These are phyloP conservation scores for Orcinus orca DNA, from an alignment of 2,113 vertebrate species.

Conservation along the genomic window DNA sequence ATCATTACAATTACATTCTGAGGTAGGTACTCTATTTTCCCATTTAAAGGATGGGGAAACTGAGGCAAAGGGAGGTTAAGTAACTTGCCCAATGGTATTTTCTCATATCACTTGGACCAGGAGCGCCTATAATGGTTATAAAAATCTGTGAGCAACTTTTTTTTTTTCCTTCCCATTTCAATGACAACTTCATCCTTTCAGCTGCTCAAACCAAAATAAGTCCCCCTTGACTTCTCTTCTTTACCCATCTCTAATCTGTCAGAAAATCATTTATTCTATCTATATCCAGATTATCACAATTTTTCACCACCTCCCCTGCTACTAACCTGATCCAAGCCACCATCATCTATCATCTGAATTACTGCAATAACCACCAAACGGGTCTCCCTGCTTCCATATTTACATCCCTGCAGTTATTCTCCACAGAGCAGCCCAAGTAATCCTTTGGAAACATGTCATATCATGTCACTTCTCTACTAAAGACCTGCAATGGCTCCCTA, in stretches of 20 bases:
- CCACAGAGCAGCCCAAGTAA: neutral
- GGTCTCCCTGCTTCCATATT: neutral
- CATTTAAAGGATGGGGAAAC: neutral
- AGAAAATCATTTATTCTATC: neutral
- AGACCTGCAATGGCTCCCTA: neutral
- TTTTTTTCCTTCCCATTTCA: neutral
- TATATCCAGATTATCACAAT: neutral
- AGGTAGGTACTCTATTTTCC: neutral
- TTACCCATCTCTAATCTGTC: neutral
- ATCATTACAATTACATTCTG: neutral
- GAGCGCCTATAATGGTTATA: neutral
- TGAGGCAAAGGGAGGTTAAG: neutral
- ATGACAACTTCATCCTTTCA: neutral
- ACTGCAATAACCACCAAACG: neutral
- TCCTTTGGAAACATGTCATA: neutral
- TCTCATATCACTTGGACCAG: neutral
- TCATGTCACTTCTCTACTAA: neutral
- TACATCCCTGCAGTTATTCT: neutral
- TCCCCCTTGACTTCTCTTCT: neutral
- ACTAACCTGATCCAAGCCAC: neutral
- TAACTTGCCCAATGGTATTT: neutral
- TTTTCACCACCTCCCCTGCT: neutral
- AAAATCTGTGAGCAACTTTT: neutral
- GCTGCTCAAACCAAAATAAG: neutral
- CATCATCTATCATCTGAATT: neutral